A percentile compares a stretch with the other conserved stretches of the same genome.
Evolutionary conservation across 1,140 invertebrate species (phyloP).

Genomic region (Caenorhabditis brenneri): DNA sequence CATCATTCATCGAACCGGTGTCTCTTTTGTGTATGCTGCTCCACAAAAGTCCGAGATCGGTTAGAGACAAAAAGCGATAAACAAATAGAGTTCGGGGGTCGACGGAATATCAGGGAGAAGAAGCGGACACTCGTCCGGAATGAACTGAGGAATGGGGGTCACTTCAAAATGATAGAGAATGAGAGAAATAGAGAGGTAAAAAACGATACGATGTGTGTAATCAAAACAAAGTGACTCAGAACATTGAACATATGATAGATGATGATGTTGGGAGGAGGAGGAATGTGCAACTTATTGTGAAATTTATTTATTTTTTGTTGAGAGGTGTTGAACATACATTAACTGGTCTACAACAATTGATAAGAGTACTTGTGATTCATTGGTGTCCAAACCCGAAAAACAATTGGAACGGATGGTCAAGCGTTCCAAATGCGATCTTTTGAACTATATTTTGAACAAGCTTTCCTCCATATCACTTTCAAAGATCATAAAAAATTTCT

Average conservation of each 20-base stretch:
- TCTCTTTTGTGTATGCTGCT: conserved; percentile 4
- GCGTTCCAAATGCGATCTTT: too few relatives aligned
- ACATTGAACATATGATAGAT: not conserved
- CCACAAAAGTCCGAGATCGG: not conserved
- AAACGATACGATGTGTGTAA: too few relatives aligned
- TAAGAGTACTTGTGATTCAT: too few relatives aligned
- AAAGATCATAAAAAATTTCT: too few relatives aligned
- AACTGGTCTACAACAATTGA: not conserved
- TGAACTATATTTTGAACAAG: too few relatives aligned
- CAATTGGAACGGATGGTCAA: too few relatives aligned
- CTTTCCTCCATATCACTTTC: too few relatives aligned
- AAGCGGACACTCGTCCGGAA: conserved; percentile 39
- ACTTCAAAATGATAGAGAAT: not conserved
- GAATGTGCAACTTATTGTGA: not conserved
- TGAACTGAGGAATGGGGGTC: not conserved
- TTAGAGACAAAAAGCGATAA: conserved; percentile 27
- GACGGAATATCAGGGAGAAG: not conserved
- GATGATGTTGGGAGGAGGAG: too few relatives aligned
- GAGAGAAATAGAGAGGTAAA: not conserved
- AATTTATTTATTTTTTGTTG: not conserved
- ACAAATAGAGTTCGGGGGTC: not conserved
- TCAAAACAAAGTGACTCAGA: too few relatives aligned
- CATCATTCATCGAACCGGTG: conserved; percentile 27
- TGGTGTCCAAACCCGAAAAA: too few relatives aligned
- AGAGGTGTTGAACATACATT: not conserved